Evolutionary conservation across 2,888 invertebrate species (phyloP).

Genomic region (Phalera bucephala): DNA sequence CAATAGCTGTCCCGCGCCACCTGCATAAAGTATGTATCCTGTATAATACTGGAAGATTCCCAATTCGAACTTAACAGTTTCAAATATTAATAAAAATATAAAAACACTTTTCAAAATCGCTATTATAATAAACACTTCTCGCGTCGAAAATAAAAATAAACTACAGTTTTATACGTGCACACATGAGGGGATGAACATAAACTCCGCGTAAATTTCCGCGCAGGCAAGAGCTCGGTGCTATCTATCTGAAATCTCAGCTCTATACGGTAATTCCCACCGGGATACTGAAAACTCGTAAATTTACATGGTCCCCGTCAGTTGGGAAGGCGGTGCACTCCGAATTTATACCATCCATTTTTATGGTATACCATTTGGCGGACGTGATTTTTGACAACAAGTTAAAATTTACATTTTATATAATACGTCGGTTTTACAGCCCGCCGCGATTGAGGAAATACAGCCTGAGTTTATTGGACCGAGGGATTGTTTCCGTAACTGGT

Average conservation of each 20-base stretch:
- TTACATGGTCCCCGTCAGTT: constrained; percentile 63
- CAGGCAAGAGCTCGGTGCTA: constrained; percentile 43
- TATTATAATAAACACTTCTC: no score
- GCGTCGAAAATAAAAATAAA: constrained; percentile 25
- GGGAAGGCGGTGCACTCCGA: constrained; percentile 55
- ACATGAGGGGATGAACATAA: constrained; percentile 33
- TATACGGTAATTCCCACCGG: constrained; percentile 68
- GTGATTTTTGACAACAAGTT: constrained; percentile 72
- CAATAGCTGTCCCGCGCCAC: no score
- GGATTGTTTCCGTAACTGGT: constrained; percentile 10
- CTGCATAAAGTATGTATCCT: no score
- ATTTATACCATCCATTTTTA: constrained; percentile 69
- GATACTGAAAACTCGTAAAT: constrained; percentile 76
- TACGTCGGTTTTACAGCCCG: constrained; percentile 47
- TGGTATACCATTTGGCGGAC: constrained; percentile 58
- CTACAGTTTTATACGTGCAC: constrained; percentile 23
- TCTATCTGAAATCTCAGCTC: constrained; percentile 62
- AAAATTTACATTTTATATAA: constrained; percentile 68
- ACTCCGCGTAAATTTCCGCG: constrained; percentile 49
- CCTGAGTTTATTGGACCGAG: constrained; percentile 23
- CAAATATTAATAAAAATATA: no score
- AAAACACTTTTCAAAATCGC: no score
- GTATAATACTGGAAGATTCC: no score
- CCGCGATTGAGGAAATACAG: constrained; percentile 26
- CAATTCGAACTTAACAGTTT: no score